Evolutionary conservation across 2,113 vertebrate genomes (phyloP), one percentile per base, ranked within the genome.

Genomic region (Rana temporaria): DNA sequence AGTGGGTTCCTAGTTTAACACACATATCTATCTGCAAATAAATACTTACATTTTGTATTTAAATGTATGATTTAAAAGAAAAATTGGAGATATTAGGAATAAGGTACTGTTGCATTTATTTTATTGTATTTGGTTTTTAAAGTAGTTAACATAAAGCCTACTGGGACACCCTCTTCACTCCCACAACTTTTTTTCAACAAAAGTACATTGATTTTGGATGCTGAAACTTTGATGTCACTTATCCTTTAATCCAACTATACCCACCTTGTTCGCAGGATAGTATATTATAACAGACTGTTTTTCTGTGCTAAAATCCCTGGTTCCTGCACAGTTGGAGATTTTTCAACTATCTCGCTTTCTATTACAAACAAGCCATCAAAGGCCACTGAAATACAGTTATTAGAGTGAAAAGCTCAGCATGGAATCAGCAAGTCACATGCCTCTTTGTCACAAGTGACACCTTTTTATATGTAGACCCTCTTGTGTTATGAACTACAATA

Each of bases 331-430:
- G 72, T 56, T 60, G 18, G 56, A 74, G 38, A 56, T 60, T 60
- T 14, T 60, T 74, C 52, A 38, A 56, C 32, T n/a, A 74, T 30
- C 71, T 59, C 71, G 32, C 71, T n/a, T 34, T 26, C 53, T 59
- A 20, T 59, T 74, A 38, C 34, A 74, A 57, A 22, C 30, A 20
- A 74, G 30, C 60, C 55, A 74, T 74, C 72, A 74, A 74, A 74
- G 72, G 56, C 72, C n/a, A 22, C 14, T 20, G 30, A 20, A 60
- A 74, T 22, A 71, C 72, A 74, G 71, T 74, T 74, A 74, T 74
- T 74, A 34, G 26, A 74, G 56, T 30, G 30, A 74, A 74, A 60
- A 74, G 20, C 72, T 22, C 56, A 60, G 56, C 55, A 60, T 60
- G 72, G 18, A 60, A 18, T 19, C 72, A 42, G 17, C 6, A 74